These are phyloP conservation scores for Acarapis woodi DNA, from an alignment of 1,140 invertebrate species.

Conservation along the genomic window DNA sequence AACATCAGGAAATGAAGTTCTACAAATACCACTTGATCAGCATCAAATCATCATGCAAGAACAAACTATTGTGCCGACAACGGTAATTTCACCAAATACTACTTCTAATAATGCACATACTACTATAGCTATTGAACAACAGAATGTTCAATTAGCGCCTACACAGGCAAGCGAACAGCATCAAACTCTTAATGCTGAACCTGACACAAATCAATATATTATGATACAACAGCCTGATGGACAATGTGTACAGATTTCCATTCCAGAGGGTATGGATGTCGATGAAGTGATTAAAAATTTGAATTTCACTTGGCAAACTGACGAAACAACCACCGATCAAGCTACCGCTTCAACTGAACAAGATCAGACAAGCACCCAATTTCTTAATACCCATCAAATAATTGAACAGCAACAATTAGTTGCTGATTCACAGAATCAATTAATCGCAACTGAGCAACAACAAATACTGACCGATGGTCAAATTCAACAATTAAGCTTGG, in stretches of 20 bases:
- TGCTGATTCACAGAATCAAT: too few relatives aligned
- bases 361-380: too few relatives aligned
- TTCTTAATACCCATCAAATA: too few relatives aligned
- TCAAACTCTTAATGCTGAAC: background rate
- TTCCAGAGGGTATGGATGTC: constrained; percentile 9
- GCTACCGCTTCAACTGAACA: too few relatives aligned
- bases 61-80: too few relatives aligned
- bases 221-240: constrained; percentile 9
- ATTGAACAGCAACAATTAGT: too few relatives aligned
- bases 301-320: constrained; percentile 1
- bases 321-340: too few relatives aligned
- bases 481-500: background rate
- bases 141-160: background rate
- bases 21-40: too few relatives aligned
- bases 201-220: constrained; percentile 5
- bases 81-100: too few relatives aligned
- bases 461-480: background rate
- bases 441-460: background rate
- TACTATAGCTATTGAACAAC: background rate
- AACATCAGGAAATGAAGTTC: too few relatives aligned
- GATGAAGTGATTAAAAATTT: constrained; percentile 6
- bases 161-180: background rate
- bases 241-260: constrained; percentile 6
- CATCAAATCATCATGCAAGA: too few relatives aligned
- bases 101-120: background rate